Evolutionary conservation across 2,797 vertebrate genomes (phyloP), one percentile per base, ranked within the genome.

Genomic region (Hippopotamyrus pictus): DNA sequence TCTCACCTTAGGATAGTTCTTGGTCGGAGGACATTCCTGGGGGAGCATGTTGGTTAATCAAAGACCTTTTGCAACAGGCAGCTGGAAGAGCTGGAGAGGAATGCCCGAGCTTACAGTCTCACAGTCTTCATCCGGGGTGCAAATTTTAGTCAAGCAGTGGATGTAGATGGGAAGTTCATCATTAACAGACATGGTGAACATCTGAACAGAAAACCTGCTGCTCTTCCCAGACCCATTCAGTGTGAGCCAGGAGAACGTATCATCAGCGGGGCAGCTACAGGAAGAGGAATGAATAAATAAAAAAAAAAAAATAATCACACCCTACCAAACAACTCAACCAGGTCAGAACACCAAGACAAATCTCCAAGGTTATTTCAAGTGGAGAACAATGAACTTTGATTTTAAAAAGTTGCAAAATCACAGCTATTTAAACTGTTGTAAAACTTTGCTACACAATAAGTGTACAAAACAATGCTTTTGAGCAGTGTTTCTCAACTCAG

Each of bases 71-170:
- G 17, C 14, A 82, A 3, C 22, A 14, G 3, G 17, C 22, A 22
- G 19, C 57, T 33, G 37, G 12, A 19, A 22, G 9, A 48, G 44
- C 44, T 48, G 79, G n/a, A 83, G 41, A 22, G 46, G 3, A 41
- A 83, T 6, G 17, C 12, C 14, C n/a, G 91, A 17, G 25, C 82
- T 88, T 91, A 96, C 96, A 93, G 90, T 92, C 1, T 91, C 90
- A 11, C 96, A 96, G 91, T 93, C 91, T n/a, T 95, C 93, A n/a
- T 91, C 48, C 0, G 14, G 92, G 5, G 88, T 93, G 62, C 96
- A 96, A 57, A 96, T 89, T 85, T 92, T 93, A 88, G 94, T 90
- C 91, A 94, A 73, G 87, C 96, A 96, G 92, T 96, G 96, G 0
- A 96, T 91, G 90, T 94, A 96, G 87, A 96, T 85, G 0, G 92